phyloP scores from a whole-genome alignment of 64 coral and sea anemone species.

The Anthopleura sola region DNA sequence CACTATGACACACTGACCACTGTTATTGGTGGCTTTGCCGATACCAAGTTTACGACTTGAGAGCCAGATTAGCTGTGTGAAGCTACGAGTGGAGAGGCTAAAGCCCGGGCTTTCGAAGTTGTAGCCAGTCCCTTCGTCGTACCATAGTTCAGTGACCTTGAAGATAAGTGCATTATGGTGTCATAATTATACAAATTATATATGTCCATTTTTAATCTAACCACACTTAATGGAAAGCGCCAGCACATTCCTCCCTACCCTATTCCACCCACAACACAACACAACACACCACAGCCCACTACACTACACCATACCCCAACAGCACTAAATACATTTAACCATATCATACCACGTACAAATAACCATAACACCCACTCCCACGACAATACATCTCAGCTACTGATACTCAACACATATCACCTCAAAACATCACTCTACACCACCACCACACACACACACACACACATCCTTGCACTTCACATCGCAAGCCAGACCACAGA shows the following conservation, averaged over 20 bases:
- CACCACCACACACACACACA: neutral
- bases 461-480: neutral
- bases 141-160: conserved; percentile 72
- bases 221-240: too few species aligned
- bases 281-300: neutral
- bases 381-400: neutral
- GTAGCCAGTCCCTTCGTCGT: conserved; percentile 73
- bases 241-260: too few species aligned
- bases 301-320: neutral
- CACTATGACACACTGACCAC: conserved; percentile 61
- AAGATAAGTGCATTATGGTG: neutral
- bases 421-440: neutral
- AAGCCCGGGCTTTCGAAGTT: conserved; percentile 91
- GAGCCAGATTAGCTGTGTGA: conserved; percentile 89
- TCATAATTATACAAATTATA: too few species aligned
- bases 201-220: too few species aligned
- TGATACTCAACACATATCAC: neutral
- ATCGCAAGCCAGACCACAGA: neutral
- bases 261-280: neutral
- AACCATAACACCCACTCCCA: too few species aligned
- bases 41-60: conserved; percentile 63
- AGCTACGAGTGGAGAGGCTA: conserved; percentile 73
- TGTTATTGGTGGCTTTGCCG: conserved; percentile 53
- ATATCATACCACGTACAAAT: too few species aligned
- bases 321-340: too few species aligned